Base-by-base conservation (phyloP, 2,888 invertebrate genomes). In the Orthosia gothica region DNA sequence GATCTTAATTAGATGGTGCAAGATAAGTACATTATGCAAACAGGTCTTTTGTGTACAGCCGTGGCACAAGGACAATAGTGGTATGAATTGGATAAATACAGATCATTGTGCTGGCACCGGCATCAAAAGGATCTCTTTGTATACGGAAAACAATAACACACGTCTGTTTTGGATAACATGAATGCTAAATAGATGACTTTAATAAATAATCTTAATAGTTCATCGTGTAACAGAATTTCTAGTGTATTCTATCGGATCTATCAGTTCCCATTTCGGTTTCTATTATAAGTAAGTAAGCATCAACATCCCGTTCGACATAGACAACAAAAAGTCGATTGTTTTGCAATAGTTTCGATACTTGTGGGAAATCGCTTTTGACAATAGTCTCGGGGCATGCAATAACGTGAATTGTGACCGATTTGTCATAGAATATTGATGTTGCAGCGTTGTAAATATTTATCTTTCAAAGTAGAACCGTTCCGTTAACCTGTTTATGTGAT, bases 71-170 rank as follows among this genome's bases (percentile, higher is more conserved):
- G 91, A 95, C 95, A 95, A 95, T 94, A 89, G 93, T 85, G 85
- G 90, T 90, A 91, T 92, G 92, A 92, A 92, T 92, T 90, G 92
- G 91, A 91, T 93, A 92, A 93, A 93, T 91, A 92, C 93, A 91
- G 91, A 93, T 93, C 91, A 93, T 93, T 94, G 93, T 93, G 84
- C 90, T 90, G 90, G 91, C 92, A 91, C 90, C 89, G 91, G 90
- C 91, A 92, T 93, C 90, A 91, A 91, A 92, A 93, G 93, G 92
- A 94, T 93, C 92, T 91, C 93, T 93, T 94, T 94, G 94, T 94
- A 91, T 87, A 89, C 88, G 91, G 91, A 91, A 92, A 93, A 95
- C 94, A 94, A 95, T 94, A 94, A 94, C 91, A 89, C 87, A 87
- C 88, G 87, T 89, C 88, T 92, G 90, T 91, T 89, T 90, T 87